These are phyloP conservation scores for Cremastobaeus sp. DNA, from an alignment of 2,888 invertebrate genomes.

Conservation along the genomic window DNA sequence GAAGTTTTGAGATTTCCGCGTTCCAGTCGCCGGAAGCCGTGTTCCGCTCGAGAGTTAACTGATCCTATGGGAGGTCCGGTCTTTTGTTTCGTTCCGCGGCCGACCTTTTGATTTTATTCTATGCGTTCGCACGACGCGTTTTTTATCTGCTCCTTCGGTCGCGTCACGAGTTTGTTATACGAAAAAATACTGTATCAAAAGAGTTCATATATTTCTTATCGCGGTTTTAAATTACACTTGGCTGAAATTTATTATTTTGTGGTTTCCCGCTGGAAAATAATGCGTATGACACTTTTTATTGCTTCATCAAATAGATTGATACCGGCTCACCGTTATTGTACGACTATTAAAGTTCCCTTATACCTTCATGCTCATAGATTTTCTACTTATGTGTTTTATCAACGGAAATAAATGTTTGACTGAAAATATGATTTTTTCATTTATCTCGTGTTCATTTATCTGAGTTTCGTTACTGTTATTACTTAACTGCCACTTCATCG, in stretches of 20 bases:
- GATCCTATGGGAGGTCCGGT: conserved; percentile 46
- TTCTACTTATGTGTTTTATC: too few relatives aligned
- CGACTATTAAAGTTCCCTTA: too few relatives aligned
- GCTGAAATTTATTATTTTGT: conserved; percentile 31
- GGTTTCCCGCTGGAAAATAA: conserved; percentile 20
- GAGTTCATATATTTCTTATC: conserved; percentile 34
- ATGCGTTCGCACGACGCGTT: conserved; percentile 25
- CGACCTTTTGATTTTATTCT: conserved; percentile 55
- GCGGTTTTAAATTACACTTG: conserved; percentile 15
- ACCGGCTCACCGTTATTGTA: too few relatives aligned
- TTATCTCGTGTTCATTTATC: too few relatives aligned
- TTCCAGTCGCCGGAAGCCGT: conserved; percentile 61
- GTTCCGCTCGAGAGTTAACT: conserved; percentile 51
- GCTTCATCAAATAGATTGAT: conserved; percentile 19
- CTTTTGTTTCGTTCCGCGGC: conserved; percentile 58
- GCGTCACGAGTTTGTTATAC: conserved; percentile 17
- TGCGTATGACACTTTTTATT: conserved; percentile 15
- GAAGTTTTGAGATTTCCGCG: conserved; percentile 51
- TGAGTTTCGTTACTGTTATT: too few relatives aligned
- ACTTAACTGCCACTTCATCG: too few relatives aligned
- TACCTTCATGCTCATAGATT: too few relatives aligned
- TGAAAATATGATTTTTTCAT: too few relatives aligned
- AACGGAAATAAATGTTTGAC: too few relatives aligned
- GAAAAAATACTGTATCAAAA: conserved; percentile 23
- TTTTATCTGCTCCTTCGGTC: conserved; percentile 28